Evolutionary conservation across 2,113 vertebrate species (phyloP), one percentile per base, ranked within the genome.

Genomic region (Lepus americanus): DNA sequence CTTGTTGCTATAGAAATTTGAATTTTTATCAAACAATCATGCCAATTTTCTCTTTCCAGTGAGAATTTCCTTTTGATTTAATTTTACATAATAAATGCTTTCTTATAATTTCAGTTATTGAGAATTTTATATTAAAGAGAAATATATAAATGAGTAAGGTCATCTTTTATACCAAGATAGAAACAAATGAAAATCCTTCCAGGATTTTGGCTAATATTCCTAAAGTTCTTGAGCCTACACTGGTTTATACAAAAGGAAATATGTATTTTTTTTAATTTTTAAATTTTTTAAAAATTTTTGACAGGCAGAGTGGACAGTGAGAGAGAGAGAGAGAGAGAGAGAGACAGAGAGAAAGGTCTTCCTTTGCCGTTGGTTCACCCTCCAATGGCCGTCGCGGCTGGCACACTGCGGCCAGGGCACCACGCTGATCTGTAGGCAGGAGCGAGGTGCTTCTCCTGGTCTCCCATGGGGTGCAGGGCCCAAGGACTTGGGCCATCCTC

Each of bases 111-210:
- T 81, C 27, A 66, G 44, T 20, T 94, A 27, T 29, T 64, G 25
- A 64, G 5, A 74, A 83, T 72, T 90, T 77, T 27, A 31, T 83
- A 33, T 81, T 72, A 70, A 92, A 93, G 77, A 89, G 29, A 88
- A 73, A 8, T 49, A 74, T 22, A n/a, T 31, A 89, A 89, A 61
- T 80, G 23, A 72, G 13, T 64, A 78, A 13, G 36, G 19, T 33
- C 33, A 51, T 79, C 69, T 87, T 88, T 16, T 49, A 93, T 77
- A 9, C 10, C n/a, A 36, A 79, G 64, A 89, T 2, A 36, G 80
- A 95, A 74, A n/a, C 19, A 86, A 67, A 77, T 64, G 23, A 87
- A 85, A 67, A 76, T 22, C 12, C 27, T 86, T 70, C 77, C 19
- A 78, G 51, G 31, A 84, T 31, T 67, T 86, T 72, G 51, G 53